Base-by-base conservation (phyloP, 2,888 invertebrate genomes). In the Andrena chrysosceles region DNA sequence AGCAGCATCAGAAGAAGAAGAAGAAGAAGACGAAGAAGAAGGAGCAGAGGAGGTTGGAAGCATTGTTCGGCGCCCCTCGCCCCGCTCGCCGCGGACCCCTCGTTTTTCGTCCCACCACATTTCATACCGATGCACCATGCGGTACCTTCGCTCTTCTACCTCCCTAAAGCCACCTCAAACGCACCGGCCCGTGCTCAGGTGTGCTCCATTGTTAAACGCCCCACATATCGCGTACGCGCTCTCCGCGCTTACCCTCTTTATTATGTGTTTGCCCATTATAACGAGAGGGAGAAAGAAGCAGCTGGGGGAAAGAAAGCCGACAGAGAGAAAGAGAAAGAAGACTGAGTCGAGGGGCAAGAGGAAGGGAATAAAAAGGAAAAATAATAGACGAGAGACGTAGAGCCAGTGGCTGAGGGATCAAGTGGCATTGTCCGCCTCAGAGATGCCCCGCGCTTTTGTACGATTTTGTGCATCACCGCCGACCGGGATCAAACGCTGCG, bases 201-300 rank as follows among this genome's bases (percentile, higher is more conserved):
- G 91, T 92, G 90, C 91, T 88, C 92, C 92, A 93, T 92, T 93
- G 92, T 93, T 92, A 91, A 89, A 85, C 89, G 89, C 88, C 85
- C 90, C 89, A 86, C 88, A 86, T 88, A 88, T 89, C 89, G 89
- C 91, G 87, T 84, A 84, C 82, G 77, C 72, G 69, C 20, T 68
- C 67, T 64, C 67, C 70, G 70, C 82, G 87, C 81, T 89, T 91
- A 88, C 89, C 90, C 91, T 92, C 91, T 91, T 92, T 92, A 92
- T 90, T 91, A 91, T 90, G 89, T 88, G 86, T 86, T 87, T 79
- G 85, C 79, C 87, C 88, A 88, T 88, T 88, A 88, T 86, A 79
- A 87, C 81, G 56, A 60, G 81, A 59, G 66, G 59, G 77, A 83
- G 81, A 62, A 29, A 60, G 76, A 71, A 59, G 49, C 71, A 42